phyloP scores from a whole-genome alignment of 1,140 invertebrate genomes.

The Caenorhabditis latens region DNA sequence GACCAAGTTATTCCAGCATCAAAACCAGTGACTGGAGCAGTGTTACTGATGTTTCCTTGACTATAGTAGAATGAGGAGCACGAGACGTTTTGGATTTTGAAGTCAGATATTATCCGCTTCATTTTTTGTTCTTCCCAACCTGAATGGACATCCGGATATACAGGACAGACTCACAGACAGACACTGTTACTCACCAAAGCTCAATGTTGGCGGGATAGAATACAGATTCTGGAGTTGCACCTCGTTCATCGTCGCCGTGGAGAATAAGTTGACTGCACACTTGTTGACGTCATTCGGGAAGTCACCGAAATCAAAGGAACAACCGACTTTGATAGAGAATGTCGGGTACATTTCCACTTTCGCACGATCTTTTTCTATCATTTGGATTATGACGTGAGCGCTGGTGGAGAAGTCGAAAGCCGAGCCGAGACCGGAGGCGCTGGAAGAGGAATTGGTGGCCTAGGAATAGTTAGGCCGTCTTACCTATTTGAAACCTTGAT shows the following conservation, averaged over 20 bases:
- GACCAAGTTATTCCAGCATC: conserved; percentile 44
- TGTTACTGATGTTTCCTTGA: neutral
- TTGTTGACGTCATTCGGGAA: conserved; percentile 71
- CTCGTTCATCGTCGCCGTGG: conserved; percentile 68
- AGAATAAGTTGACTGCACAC: conserved; percentile 68
- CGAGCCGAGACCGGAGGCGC: conserved; percentile 74
- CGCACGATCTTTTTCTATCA: conserved; percentile 60
- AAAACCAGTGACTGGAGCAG: conserved; percentile 53
- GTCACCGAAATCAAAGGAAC: conserved; percentile 71
- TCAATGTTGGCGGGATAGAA: conserved; percentile 61
- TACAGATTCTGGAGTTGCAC: conserved; percentile 64
- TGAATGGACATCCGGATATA: neutral
- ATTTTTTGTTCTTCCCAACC: conserved; percentile 57
- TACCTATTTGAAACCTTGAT: conserved; percentile 62
- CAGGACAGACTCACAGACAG: neutral
- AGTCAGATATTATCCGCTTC: conserved; percentile 56
- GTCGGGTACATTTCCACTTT: conserved; percentile 75
- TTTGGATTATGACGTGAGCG: conserved; percentile 73
- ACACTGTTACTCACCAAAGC: conserved; percentile 52
- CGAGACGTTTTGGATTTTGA: conserved; percentile 54
- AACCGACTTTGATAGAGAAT: conserved; percentile 74
- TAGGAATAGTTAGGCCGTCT: neutral
- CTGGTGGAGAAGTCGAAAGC: conserved; percentile 73
- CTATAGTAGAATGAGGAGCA: conserved; percentile 21
- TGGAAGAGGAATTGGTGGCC: conserved; percentile 56